Evolutionary conservation across 2,888 invertebrate genomes (phyloP).

Genomic region (Trissolcus japonicus): DNA sequence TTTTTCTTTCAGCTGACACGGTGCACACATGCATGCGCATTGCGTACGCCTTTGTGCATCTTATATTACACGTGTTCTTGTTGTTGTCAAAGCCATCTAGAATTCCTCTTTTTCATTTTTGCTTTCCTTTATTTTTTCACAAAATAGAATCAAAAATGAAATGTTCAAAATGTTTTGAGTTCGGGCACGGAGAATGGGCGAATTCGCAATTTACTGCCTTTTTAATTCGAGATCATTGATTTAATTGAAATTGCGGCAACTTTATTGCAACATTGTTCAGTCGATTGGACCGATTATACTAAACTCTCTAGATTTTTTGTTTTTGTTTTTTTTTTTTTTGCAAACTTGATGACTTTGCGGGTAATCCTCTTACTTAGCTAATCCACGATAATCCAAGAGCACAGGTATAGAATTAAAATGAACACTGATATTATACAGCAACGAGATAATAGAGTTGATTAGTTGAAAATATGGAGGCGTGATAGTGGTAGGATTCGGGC

Average conservation of each 20-base stretch:
- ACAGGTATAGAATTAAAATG: slow-evolving; percentile 19
- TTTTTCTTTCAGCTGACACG: slow-evolving; percentile 60
- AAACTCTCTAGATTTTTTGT: too few relatives aligned
- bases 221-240: too few relatives aligned
- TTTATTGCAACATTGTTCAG: too few relatives aligned
- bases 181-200: neutral
- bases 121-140: neutral
- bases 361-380: slow-evolving; percentile 22
- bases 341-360: neutral
- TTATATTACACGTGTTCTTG: slow-evolving; percentile 51
- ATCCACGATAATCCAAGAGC: slow-evolving; percentile 15
- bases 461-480: neutral
- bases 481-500: neutral
- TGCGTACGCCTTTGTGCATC: slow-evolving; percentile 56
- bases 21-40: slow-evolving; percentile 58
- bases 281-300: too few relatives aligned
- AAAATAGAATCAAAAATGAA: neutral
- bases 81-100: slow-evolving; percentile 51
- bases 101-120: slow-evolving; percentile 10
- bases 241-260: too few relatives aligned
- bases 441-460: slow-evolving; percentile 20
- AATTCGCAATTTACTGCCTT: too few relatives aligned
- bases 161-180: neutral
- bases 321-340: too few relatives aligned
- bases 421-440: slow-evolving; percentile 26